Evolutionary conservation across 2,888 invertebrate genomes (phyloP), one percentile per base, ranked within the genome.

Genomic region (Thysanoteuthis rhombus): DNA sequence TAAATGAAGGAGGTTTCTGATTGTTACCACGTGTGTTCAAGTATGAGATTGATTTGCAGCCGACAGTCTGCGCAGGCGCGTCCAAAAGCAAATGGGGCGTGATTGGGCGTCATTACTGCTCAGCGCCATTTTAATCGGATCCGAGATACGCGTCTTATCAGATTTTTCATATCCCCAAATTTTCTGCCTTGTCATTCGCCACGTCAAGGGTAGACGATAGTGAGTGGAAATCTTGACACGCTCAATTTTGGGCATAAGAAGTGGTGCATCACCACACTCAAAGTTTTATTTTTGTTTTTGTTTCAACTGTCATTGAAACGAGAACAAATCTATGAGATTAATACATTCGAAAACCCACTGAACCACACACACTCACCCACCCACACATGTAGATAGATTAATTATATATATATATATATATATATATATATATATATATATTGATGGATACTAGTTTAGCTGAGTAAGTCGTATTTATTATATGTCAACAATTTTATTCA

Each of bases 181-280:
- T 75, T 75, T 75, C 75, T 75, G 75, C 75, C n/a, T 75, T n/a
- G 75, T 75, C 75, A 75, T n/a, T 75, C 75, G 75, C 75, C 75
- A 75, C n/a, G 75, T 75, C 75, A 75, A 36, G 36, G 36, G 75
- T 12, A 75, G 75, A 75, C 12, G 36, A 75, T 75, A n/a, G 75
- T 32, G 32, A n/a, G 32, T 75, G 8, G 32, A n/a, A 75, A 75
- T 75, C 16, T 75, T 19, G 75, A 75, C 75, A n/a, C 75, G 36
- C n/a, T 75, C 16, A 10, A n/a, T n/a, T 75, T 75, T 75, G 0
- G n/a, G n/a, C 75, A 4, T 3, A n/a, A 12, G 36, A n/a, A 75
- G 75, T 75, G n/a, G n/a, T 6, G 75, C n/a, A 75, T 36, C 19
- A 75, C n/a, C 16, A 28, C 25, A 52, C 52, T 25, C 22, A 22